Conservation (phyloP, 2,888 invertebrate species). For the Ligdia adustata region DNA sequence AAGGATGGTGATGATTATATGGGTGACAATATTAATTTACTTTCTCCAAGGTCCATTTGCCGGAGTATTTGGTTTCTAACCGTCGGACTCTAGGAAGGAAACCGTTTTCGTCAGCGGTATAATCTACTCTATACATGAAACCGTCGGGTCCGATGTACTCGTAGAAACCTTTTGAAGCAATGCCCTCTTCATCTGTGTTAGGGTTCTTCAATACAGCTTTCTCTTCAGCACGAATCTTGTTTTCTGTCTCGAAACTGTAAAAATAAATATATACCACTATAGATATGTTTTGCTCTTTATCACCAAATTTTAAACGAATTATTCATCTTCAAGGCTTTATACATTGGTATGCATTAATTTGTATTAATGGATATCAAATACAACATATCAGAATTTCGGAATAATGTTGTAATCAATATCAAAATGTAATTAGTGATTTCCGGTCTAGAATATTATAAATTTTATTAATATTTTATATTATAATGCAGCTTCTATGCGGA, state of each 20-base stretch:
- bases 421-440: slow-evolving; percentile 25
- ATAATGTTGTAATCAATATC: slow-evolving; percentile 22
- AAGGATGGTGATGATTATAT: slow-evolving; percentile 43
- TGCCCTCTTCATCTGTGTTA: slow-evolving; percentile 77
- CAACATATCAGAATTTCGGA: slow-evolving; percentile 6
- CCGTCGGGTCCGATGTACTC: slow-evolving; percentile 82
- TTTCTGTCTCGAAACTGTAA: slow-evolving; percentile 80
- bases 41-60: slow-evolving; percentile 77
- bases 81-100: slow-evolving; percentile 76
- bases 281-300: not conserved
- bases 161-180: slow-evolving; percentile 78
- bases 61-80: slow-evolving; percentile 76
- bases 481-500: slow-evolving; percentile 7
- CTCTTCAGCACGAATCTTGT: slow-evolving; percentile 81
- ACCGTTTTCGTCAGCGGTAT: slow-evolving; percentile 80
- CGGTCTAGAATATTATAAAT: slow-evolving; percentile 15
- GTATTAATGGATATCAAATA: slow-evolving; percentile 16
- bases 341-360: slow-evolving; percentile 11
- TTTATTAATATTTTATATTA: slow-evolving; percentile 17
- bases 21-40: slow-evolving; percentile 55
- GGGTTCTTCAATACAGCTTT: slow-evolving; percentile 78
- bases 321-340: slow-evolving; percentile 4
- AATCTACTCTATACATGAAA: slow-evolving; percentile 79
- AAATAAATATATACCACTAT: slow-evolving; percentile 26
- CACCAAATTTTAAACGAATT: slow-evolving; percentile 11